Conservation (phyloP, 2,113 vertebrate genomes). For the Halcyon malimbica region DNA sequence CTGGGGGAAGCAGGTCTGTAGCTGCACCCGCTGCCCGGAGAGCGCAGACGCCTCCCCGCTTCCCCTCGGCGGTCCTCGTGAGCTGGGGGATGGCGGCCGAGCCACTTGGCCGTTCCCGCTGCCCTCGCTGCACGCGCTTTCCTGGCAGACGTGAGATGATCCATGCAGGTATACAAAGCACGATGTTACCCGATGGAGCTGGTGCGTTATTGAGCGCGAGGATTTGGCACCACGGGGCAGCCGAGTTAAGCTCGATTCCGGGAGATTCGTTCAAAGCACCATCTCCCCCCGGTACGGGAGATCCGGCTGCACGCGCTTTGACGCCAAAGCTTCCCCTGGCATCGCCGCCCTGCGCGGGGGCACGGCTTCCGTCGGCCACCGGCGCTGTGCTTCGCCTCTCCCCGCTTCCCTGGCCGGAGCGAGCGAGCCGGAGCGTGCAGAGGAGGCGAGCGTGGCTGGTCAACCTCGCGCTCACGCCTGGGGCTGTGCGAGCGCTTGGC, state of each 20-base stretch:
- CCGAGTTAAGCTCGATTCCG: rapidly evolving
- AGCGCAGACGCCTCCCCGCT: not conserved
- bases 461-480: rapidly evolving
- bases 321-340: not conserved
- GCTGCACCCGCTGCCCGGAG: not conserved
- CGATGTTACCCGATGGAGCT: not conserved
- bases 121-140: rapidly evolving
- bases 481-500: not conserved
- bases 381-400: rapidly evolving
- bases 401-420: not conserved
- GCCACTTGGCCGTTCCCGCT: not conserved
- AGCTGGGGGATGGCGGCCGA: not conserved
- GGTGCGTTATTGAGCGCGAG: rapidly evolving
- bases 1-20: rapidly evolving
- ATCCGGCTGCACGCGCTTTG: not conserved
- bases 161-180: not conserved
- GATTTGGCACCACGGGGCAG: not conserved
- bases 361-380: not conserved
- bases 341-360: rapidly evolving
- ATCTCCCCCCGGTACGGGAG: rapidly evolving
- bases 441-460: not conserved
- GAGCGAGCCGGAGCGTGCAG: rapidly evolving
- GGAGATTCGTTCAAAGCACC: rapidly evolving
- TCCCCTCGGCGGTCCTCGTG: rapidly evolving
- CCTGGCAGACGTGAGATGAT: not conserved